A percentile compares a stretch with the other conserved stretches of the same genome.
phyloP scores from a whole-genome alignment of 1,140 invertebrate species.

The Laodelphax striatellus region DNA sequence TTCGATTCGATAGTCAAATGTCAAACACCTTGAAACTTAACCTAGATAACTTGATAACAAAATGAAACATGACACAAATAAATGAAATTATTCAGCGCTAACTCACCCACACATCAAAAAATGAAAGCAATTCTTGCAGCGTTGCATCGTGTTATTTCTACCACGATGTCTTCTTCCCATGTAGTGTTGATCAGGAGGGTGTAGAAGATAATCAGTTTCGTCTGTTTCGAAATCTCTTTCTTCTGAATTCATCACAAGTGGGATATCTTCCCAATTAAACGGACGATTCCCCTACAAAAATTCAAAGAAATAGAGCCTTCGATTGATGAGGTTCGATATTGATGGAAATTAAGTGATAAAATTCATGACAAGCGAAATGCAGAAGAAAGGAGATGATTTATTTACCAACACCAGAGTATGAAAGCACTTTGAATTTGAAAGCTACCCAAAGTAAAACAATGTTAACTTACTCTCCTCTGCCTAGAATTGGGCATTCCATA shows the following conservation, averaged over 20 bases:
- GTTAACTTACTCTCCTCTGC: too few relatives aligned
- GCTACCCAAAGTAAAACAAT: too few relatives aligned
- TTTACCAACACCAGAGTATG: too few relatives aligned
- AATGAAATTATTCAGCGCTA: not conserved
- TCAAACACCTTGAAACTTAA: too few relatives aligned
- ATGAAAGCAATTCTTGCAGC: constrained; percentile 7
- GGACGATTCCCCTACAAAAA: constrained; percentile 8
- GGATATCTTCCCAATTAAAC: constrained; percentile 29
- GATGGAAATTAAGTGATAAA: too few relatives aligned
- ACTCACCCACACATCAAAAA: constrained; percentile 11
- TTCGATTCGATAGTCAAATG: too few relatives aligned
- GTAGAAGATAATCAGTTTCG: constrained; percentile 34
- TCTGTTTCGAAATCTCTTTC: constrained; percentile 33
- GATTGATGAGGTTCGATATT: too few relatives aligned
- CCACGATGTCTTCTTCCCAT: not conserved
- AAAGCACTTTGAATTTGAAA: too few relatives aligned
- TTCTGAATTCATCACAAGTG: constrained; percentile 31
- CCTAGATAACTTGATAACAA: not conserved
- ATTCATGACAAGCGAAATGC: too few relatives aligned
- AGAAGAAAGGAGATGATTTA: too few relatives aligned
- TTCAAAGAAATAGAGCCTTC: too few relatives aligned
- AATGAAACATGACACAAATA: not conserved
- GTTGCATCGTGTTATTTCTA: not conserved
- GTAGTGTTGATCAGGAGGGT: constrained; percentile 17
- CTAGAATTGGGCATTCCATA: too few relatives aligned